Evolutionary conservation across 2,888 invertebrate genomes (phyloP).

Genomic region (Pandemis cinnamomeana): DNA sequence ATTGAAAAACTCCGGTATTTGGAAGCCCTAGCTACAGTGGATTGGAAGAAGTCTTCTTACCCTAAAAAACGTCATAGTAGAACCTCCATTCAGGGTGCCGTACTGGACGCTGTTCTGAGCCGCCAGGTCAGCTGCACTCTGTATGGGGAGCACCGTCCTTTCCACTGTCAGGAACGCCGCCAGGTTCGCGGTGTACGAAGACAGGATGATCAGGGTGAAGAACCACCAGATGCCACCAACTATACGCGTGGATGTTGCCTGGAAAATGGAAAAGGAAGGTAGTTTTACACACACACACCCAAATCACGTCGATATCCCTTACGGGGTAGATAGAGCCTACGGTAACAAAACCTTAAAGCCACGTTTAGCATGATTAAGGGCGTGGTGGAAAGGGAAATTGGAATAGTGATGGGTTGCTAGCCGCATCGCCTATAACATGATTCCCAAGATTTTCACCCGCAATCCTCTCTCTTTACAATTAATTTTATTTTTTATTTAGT

Average conservation of each 20-base stretch:
- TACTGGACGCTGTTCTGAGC: conserved; percentile 97
- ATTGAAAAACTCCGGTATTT: too few relatives aligned
- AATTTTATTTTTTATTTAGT: too few relatives aligned
- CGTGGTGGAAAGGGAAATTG: too few relatives aligned
- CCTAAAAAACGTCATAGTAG: conserved; percentile 98
- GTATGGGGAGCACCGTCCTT: conserved; percentile 97
- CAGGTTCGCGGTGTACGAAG: conserved; percentile 98
- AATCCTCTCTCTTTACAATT: too few relatives aligned
- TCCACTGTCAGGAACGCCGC: conserved; percentile 99
- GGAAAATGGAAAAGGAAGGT: conserved; percentile 28
- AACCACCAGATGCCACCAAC: conserved; percentile 99
- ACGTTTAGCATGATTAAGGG: too few relatives aligned
- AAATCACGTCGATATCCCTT: too few relatives aligned
- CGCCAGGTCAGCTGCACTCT: conserved; percentile 97
- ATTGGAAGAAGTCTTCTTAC: conserved; percentile 71
- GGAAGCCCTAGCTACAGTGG: not conserved
- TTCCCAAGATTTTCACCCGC: too few relatives aligned
- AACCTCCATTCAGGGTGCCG: conserved; percentile 96
- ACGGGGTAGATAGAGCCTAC: too few relatives aligned
- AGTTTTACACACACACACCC: too few relatives aligned
- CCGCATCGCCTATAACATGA: too few relatives aligned
- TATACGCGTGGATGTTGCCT: conserved; percentile 97
- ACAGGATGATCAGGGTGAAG: conserved; percentile 98
- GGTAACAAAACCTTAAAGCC: too few relatives aligned
- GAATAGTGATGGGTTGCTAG: too few relatives aligned